A percentile compares a stretch with the other conserved stretches of the same genome.
Conservation (phyloP, 2,113 vertebrate genomes). For the Zosterops lateralis region DNA sequence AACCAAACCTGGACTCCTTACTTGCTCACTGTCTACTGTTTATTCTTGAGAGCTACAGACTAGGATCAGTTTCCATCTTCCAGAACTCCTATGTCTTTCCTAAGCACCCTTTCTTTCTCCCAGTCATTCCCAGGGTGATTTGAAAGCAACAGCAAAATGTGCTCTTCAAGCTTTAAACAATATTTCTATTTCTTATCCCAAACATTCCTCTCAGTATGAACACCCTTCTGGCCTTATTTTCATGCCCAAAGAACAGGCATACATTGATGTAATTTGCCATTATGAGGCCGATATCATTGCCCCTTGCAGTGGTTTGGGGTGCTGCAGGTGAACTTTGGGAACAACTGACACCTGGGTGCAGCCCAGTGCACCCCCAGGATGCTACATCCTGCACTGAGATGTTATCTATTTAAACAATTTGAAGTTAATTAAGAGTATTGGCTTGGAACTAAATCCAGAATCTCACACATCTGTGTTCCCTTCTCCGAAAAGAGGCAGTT, state of each 20-base stretch:
- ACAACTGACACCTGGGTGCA: neutral
- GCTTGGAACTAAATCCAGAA: conserved; percentile 76
- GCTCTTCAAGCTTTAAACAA: neutral
- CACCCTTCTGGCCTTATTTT: neutral
- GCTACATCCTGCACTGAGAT: neutral
- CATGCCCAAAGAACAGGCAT: neutral
- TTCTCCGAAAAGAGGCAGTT: conserved; percentile 58
- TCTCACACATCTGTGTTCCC: conserved; percentile 73
- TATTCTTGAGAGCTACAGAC: neutral
- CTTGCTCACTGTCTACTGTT: neutral
- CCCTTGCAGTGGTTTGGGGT: neutral
- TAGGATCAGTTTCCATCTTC: neutral
- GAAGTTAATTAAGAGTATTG: conserved; percentile 81
- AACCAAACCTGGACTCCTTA: neutral
- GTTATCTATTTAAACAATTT: conserved; percentile 74
- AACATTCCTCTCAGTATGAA: neutral
- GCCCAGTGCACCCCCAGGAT: neutral
- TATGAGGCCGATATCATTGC: rapidly evolving
- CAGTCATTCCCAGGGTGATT: neutral
- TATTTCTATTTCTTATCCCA: neutral
- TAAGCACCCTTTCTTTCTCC: neutral
- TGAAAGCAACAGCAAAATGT: neutral
- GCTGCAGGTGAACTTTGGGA: neutral
- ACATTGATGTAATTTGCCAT: neutral
- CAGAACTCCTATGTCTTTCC: neutral